Evolutionary conservation across 53 echinoderm and acorn worm species (phyloP), one percentile per base, ranked within the genome.

Genomic region (Patiria pectinifera): DNA sequence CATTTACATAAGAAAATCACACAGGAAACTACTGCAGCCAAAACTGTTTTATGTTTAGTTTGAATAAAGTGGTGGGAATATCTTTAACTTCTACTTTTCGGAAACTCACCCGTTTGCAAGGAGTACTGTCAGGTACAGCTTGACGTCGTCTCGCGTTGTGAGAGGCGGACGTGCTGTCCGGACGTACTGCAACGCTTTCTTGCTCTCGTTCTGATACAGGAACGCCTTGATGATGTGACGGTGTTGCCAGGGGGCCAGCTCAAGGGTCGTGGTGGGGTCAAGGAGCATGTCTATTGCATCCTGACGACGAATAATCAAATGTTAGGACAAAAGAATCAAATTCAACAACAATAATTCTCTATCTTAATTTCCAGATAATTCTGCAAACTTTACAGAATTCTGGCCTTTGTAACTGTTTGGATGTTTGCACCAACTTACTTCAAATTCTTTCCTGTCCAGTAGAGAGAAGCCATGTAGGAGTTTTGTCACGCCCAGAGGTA

Each of bases 141-240:
- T 96, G 84, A 97, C 95, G 82, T 99, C 99, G 3, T 99, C 95
- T 0, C 96, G 94, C 8, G 95, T 96, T 12, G 94, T 91, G 43
- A 99, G 94, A 9, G 97, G 80, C 2, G 97, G 99, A 13, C 85
- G 85, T 69, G 94, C 93, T 6, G 96, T 96, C 45, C 97, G 95
- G 80, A 97, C 94, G 75, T 99, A 99, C 91, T 97, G 99, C 74
- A 99, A 93, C 43, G 99, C 97, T 91, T 86, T 99, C 95, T 99
- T 96, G 45, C 93, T 93, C 88, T 99, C 95, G 21, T 91, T 93
- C 59, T 99, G 97, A 95, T 99, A 99, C 72, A 99, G 93, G 86
- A 99, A 97, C 59, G 96, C 90, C 80, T 94, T 97, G 92, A 99
- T 95, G 80, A 99, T 95, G 69, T 93, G 93, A 4, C 93, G 94